Base-by-base conservation (phyloP, 2,797 vertebrate species). In the Danio albolineatus region DNA sequence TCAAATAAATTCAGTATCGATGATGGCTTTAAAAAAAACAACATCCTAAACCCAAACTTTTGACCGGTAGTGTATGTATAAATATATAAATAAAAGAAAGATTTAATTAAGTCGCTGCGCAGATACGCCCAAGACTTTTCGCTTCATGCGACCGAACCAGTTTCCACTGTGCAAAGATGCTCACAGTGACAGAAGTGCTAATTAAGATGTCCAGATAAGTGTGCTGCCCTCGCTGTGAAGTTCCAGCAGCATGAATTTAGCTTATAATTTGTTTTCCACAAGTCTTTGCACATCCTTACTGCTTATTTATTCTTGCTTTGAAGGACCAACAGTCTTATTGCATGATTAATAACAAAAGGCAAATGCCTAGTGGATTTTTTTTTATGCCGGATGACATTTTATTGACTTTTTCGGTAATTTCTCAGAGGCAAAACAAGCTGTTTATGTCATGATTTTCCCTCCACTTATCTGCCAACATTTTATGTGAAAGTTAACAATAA, bases 121-220 rank as follows among this genome's bases (percentile, higher is more conserved):
- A 65, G 28, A 39, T 78, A 53, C 48, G 41, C 12, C 46, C 66
- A 67, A 19, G 51, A 62, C 53, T 62, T 78, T 70, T 59, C 53
- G 46, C 69, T 80, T 78, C 46, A 28, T 51, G 8, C 39, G 67
- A 59, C 76, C 36, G 59, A 59, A 64, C 79, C 76, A 46, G 57
- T 80, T 85, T 78, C 28, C 64, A 54, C 61, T 69, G 72, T 69
- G 73, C 49, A 21, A 62, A 86, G 82, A 84, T 59, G 17, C 44
- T 78, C 28, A 59, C 70, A 65, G 7, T 61, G 70, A 82, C 77
- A 80, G 57, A 78, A 46, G 64, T 66, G 56, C 69, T 82, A 82
- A 84, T 84, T 84, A 84, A 84, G 82, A 85, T 84, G 57, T 41
- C 49, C 77, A 67, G 80, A 84, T 80, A 75, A 82, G 38, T 19